Evolutionary conservation across 2,797 vertebrate genomes (phyloP), one percentile per base, ranked within the genome.

Genomic region (Sebastes diploproa): DNA sequence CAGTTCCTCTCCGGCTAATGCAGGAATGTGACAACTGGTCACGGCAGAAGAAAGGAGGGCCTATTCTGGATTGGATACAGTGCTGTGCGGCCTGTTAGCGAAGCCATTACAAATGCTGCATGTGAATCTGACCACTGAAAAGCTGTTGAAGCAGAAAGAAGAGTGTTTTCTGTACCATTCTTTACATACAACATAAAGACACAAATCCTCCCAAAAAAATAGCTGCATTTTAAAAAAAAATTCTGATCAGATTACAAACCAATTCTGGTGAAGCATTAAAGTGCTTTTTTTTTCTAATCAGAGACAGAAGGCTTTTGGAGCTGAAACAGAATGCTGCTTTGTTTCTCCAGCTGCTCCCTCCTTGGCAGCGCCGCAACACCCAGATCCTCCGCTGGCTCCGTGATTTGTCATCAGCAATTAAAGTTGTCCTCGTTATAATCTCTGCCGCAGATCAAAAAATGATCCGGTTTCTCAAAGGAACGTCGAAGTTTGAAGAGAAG

Each of bases 1-100:
- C 85, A 14, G 63, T 84, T 89, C 85, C 85, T 87, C 84, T 77
- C 66, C 52, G 50, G 71, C 84, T 92, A 92, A 93, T 89, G 86
- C 88, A 89, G 93, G 92, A 95, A 94, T 94, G 92, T 91, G 91
- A 92, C 89, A 91, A 92, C 81, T 90, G 91, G 92, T 94, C 92
- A 92, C 80, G 67, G 87, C 86, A 86, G 87, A 92, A 94, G 89
- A 93, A 93, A 94, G 86, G 84, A 77, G 30, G 46, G 72, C 84
- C 86, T 89, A 83, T 92, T 86, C 80, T 58, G 69, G 86, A 93
- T 93, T 93, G 83, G 91, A 88, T 90, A 87, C 93, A 93, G 90
- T 74, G 42, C 87, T 84, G 73, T 76, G 82, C 18, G 78, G 60
- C 85, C 64, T 77, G 81, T 92, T 93, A 88, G 81, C 6, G 68